Conservation (phyloP, 2,113 vertebrate species). For the Sylvilagus bachmani region DNA sequence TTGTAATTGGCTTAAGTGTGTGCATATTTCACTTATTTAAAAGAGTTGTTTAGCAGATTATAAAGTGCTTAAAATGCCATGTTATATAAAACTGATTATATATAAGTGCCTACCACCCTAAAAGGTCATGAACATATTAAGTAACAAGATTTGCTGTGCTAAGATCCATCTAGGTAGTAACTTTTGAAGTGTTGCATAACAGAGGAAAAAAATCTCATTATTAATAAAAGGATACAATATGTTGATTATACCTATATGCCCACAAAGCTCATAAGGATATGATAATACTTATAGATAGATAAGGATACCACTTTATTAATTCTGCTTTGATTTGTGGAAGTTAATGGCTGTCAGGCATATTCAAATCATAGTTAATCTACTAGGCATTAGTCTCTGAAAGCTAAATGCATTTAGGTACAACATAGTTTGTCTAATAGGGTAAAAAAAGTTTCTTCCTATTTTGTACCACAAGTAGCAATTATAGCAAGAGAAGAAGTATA, state of each 20-base stretch:
- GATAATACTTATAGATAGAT: neutral
- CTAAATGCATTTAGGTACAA: neutral
- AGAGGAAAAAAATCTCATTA: constrained; percentile 40
- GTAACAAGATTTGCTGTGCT: neutral
- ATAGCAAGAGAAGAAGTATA: neutral
- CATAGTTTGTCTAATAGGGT: neutral
- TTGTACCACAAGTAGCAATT: neutral
- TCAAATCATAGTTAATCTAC: neutral
- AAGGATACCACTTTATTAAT: constrained; percentile 14
- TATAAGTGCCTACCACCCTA: constrained; percentile 14
- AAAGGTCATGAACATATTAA: constrained; percentile 16
- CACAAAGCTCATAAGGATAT: constrained; percentile 32
- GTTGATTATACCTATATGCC: neutral
- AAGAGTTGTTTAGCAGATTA: neutral
- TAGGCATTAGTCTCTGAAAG: neutral
- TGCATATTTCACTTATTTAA: constrained; percentile 39
- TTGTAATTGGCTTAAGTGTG: constrained; percentile 26
- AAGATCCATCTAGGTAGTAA: neutral
- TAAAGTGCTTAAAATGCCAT: constrained; percentile 33
- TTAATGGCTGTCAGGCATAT: neutral
- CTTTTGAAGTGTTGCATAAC: neutral
- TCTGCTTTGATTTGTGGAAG: constrained; percentile 15
- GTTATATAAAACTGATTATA: constrained; percentile 22
- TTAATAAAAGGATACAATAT: neutral
- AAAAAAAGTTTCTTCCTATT: constrained; percentile 31